These are phyloP conservation scores for Rhingia campestris DNA, from an alignment of 2,888 invertebrate species.

Conservation along the genomic window DNA sequence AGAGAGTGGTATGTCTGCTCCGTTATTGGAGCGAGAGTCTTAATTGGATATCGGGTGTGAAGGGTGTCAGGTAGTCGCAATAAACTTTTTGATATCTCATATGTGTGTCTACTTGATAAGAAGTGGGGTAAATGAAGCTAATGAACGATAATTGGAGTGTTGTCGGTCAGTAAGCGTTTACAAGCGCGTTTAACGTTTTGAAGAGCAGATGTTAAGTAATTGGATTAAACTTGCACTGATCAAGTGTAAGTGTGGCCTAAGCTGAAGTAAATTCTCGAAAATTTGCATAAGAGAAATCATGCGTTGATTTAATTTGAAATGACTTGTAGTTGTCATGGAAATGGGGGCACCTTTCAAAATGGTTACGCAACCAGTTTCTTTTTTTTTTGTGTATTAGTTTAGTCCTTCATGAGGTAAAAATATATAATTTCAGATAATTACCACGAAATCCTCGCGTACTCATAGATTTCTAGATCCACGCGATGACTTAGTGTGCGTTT, in stretches of 20 bases:
- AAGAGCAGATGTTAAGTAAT: constrained; percentile 22
- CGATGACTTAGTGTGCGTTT: too few relatives aligned
- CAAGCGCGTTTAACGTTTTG: neutral
- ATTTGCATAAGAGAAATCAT: neutral
- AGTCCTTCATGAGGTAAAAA: too few relatives aligned
- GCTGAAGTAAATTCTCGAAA: neutral
- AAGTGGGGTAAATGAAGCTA: neutral
- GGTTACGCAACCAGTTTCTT: too few relatives aligned
- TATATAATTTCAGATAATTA: too few relatives aligned
- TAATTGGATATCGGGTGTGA: constrained; percentile 3
- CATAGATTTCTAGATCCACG: too few relatives aligned
- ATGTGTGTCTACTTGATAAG: neutral
- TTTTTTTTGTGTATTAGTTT: too few relatives aligned
- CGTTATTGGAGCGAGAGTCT: neutral
- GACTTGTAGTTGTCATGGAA: too few relatives aligned
- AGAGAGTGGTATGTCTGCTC: neutral
- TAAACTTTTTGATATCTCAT: constrained; percentile 9
- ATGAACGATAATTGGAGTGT: neutral
- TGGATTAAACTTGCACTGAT: neutral
- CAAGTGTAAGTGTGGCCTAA: neutral
- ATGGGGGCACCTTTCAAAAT: too few relatives aligned
- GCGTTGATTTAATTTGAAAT: too few relatives aligned
- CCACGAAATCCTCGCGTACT: too few relatives aligned
- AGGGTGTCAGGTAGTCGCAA: constrained; percentile 14
- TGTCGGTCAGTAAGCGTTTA: neutral